phyloP scores from a whole-genome alignment of 2,888 invertebrate genomes.

The Cheiracanthium punctorium region DNA sequence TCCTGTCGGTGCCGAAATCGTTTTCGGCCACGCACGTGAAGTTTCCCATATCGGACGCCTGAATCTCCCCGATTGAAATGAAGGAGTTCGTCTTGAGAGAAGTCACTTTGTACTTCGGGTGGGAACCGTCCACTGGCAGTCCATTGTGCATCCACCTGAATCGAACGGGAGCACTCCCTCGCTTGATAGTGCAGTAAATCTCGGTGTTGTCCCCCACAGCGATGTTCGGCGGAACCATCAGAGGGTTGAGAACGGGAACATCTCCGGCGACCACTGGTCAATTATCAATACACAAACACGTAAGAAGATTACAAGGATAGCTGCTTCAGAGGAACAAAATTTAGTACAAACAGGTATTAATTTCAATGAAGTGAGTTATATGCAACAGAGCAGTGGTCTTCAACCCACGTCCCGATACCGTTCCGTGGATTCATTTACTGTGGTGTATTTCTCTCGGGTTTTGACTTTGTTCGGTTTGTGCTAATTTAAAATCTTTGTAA shows the following conservation, averaged over 20 bases:
- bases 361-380: no score
- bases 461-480: no score
- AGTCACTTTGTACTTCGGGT: background rate
- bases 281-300: no score
- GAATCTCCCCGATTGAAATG: constrained; percentile 30
- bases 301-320: no score
- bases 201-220: constrained; percentile 46
- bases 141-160: constrained; percentile 56
- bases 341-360: no score
- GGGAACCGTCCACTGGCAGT: background rate
- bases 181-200: constrained; percentile 40
- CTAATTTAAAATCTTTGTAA: no score
- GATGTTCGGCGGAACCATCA: constrained; percentile 40
- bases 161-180: constrained; percentile 44
- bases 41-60: constrained; percentile 57
- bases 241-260: constrained; percentile 42
- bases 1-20: constrained; percentile 38
- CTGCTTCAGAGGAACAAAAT: no score
- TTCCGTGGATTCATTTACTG: no score
- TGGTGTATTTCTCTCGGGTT: no score
- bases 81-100: constrained; percentile 26
- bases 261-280: no score
- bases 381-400: no score
- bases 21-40: constrained; percentile 53
- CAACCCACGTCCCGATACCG: no score